Evolutionary conservation across 2,797 vertebrate genomes (phyloP).

Genomic region (Sardinella longiceps): DNA sequence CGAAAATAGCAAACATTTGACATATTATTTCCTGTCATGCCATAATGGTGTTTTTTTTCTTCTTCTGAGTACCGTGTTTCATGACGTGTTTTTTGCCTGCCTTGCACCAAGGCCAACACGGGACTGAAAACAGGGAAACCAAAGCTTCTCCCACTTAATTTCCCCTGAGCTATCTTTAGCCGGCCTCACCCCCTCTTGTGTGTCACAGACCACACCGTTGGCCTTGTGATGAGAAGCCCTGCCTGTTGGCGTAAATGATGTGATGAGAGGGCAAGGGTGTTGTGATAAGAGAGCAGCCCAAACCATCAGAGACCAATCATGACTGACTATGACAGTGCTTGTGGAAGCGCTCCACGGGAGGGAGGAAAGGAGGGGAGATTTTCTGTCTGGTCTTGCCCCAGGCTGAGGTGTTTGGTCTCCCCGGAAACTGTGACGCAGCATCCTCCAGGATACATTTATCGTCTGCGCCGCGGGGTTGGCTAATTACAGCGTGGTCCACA

Average conservation of each 20-base stretch:
- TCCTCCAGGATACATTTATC: conserved; percentile 32
- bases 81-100: background rate
- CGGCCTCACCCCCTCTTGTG: background rate
- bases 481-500: conserved; percentile 51
- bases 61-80: background rate
- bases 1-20: conserved; percentile 9
- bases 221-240: conserved; percentile 12
- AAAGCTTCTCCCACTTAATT: conserved; percentile 10
- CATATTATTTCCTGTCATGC: conserved; percentile 11
- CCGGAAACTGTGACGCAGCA: conserved; percentile 42
- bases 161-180: conserved; percentile 13
- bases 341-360: background rate
- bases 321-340: background rate
- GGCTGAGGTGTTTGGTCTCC: conserved; percentile 37
- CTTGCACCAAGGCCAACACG: background rate
- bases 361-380: conserved; percentile 22
- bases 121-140: conserved; percentile 11
- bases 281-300: background rate
- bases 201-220: background rate
- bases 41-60: background rate
- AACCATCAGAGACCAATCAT: background rate
- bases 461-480: background rate
- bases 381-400: conserved; percentile 39
- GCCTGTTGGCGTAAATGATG: background rate
- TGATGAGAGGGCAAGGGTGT: conserved; percentile 7